These are phyloP conservation scores for Drosophila rhopaloa DNA, from an alignment of 1,140 invertebrate species.

Conservation along the genomic window DNA sequence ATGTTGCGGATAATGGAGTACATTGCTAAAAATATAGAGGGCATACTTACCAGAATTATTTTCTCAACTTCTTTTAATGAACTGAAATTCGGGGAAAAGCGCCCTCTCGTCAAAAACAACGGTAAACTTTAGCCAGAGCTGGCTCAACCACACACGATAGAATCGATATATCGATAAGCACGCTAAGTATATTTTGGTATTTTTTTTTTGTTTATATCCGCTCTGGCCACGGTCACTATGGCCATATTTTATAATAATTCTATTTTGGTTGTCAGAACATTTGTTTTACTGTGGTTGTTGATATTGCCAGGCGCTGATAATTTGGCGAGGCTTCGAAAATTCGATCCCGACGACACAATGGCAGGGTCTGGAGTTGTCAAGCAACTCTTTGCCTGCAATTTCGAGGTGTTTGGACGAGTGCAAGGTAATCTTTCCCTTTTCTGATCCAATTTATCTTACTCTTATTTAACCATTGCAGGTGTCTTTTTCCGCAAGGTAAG, in stretches of 20 bases:
- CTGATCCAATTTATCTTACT: slow-evolving; percentile 1
- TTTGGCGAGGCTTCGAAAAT: not conserved
- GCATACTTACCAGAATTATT: not conserved
- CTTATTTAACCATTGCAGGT: slow-evolving; percentile 35
- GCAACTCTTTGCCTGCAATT: slow-evolving; percentile 75
- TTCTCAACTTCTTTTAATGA: too few relatives aligned
- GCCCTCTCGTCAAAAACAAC: not conserved
- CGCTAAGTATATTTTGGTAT: not conserved
- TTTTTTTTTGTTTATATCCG: slow-evolving; percentile 2
- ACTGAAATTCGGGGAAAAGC: not conserved
- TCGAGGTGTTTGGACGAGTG: slow-evolving; percentile 87
- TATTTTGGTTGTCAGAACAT: slow-evolving; percentile 27
- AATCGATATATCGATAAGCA: not conserved
- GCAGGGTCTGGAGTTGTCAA: slow-evolving; percentile 6
- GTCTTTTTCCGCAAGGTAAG: slow-evolving; percentile 79
- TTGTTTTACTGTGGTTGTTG: slow-evolving; percentile 25
- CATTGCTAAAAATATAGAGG: not conserved
- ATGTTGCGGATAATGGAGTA: not conserved
- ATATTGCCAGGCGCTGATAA: not conserved
- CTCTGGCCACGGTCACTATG: slow-evolving; percentile 23
- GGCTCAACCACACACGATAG: not conserved
- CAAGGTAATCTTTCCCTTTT: slow-evolving; percentile 83
- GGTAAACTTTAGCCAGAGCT: not conserved
- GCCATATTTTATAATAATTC: slow-evolving; percentile 25
- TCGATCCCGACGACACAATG: slow-evolving; percentile 13